Conservation (phyloP, 1,140 invertebrate genomes). For the Pogonus chalceus region DNA sequence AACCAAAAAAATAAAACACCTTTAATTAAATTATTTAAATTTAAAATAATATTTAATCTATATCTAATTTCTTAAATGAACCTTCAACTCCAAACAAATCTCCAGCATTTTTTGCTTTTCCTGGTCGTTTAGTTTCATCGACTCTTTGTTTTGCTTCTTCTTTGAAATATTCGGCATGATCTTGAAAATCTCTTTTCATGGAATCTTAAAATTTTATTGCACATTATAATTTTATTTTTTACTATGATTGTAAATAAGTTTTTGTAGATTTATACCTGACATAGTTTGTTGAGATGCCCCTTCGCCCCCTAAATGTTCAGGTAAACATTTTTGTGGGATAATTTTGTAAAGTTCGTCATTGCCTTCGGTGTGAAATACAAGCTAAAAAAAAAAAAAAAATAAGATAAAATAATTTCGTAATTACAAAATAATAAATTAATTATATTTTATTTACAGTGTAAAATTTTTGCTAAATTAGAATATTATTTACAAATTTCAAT, state of each 20-base stretch:
- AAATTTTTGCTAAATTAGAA: too few relatives aligned
- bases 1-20: too few relatives aligned
- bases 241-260: too few relatives aligned
- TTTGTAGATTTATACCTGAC: too few relatives aligned
- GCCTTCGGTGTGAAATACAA: too few relatives aligned
- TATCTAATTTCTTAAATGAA: slow-evolving; percentile 61
- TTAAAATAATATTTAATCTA: slow-evolving; percentile 46
- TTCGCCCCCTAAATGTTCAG: neutral
- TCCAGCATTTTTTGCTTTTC: slow-evolving; percentile 50
- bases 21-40: too few relatives aligned
- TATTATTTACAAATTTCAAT: too few relatives aligned
- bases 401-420: too few relatives aligned
- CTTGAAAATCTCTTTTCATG: slow-evolving; percentile 27
- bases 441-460: too few relatives aligned
- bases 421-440: too few relatives aligned
- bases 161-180: slow-evolving; percentile 43
- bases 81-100: slow-evolving; percentile 59
- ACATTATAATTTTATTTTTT: too few relatives aligned
- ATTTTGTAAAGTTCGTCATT: neutral
- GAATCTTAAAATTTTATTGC: slow-evolving; percentile 15
- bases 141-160: slow-evolving; percentile 46
- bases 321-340: neutral
- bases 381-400: too few relatives aligned
- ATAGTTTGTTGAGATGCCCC: neutral
- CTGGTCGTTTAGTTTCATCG: slow-evolving; percentile 48